Evolutionary conservation across 2,888 invertebrate genomes (phyloP).

Genomic region (Ophion ellenae): DNA sequence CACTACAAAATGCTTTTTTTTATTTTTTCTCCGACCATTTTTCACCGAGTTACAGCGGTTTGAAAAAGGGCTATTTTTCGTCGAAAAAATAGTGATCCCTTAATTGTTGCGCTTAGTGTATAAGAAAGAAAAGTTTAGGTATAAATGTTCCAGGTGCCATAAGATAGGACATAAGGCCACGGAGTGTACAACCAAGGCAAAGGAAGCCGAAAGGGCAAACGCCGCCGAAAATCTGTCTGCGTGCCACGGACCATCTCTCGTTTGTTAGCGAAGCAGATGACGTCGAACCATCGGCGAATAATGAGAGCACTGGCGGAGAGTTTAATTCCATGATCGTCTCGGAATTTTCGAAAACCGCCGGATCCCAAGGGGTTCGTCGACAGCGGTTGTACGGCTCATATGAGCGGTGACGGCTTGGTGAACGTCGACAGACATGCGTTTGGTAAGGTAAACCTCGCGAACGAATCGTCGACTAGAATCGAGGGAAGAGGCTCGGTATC

Average conservation of each 20-base stretch:
- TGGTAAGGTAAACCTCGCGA: background rate
- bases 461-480: background rate
- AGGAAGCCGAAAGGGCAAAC: background rate
- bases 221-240: background rate
- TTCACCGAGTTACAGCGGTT: too few species aligned
- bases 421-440: background rate
- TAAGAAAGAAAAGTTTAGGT: background rate
- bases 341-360: too few species aligned
- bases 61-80: too few species aligned
- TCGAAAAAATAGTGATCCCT: too few species aligned
- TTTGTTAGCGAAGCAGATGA: too few species aligned
- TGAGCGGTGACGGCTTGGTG: background rate
- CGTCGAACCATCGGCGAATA: too few species aligned
- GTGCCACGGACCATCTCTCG: background rate
- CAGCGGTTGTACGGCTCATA: background rate
- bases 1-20: too few species aligned
- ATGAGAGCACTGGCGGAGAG: too few species aligned
- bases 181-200: background rate
- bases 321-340: background rate
- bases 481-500: slow-evolving; percentile 1
- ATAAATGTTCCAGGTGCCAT: background rate
- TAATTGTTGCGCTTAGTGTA: too few species aligned
- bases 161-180: background rate
- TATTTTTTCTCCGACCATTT: too few species aligned
- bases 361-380: background rate